Evolutionary conservation across 2,888 invertebrate species (phyloP), one percentile per base, ranked within the genome.

Genomic region (Subacronicta megacephala): DNA sequence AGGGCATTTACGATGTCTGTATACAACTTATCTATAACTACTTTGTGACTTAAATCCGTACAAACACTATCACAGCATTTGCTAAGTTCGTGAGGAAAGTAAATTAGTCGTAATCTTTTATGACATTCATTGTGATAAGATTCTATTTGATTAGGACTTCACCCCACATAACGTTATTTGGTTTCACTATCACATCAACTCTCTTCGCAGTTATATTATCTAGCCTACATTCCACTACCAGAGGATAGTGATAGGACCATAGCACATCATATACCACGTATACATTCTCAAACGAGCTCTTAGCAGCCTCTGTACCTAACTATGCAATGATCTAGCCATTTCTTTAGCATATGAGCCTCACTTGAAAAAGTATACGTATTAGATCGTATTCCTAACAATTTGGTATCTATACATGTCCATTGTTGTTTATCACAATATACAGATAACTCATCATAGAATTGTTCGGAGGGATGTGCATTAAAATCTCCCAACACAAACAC

Each of bases 191-290:
- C 12, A 1, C 18, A 16, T 4, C 13, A 3, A 29, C 18, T 15
- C 2, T 18, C 10, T 38, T 17, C 26, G 36, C 10, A 6, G 29
- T 7, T n/a, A 38, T 38, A 3, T 7, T 6, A 17, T 16, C 17
- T 15, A 46, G 13, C 1, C 10, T 26, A 23, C 45, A 45, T 41
- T 46, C 45, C 0, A 55, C 26, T 0, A 41, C 18, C 3, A 54
- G 6, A 7, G 41, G 46, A 17, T 36, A 29, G 16, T 45, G 53
- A 7, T 45, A 45, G 7, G 53, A 45, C 53, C 53, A 53, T 12
- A 40, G 17, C 2, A 53, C 45, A 29, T 29, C 38, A 40, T 53
- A 15, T 16, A 43, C 7, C 7, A 53, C 52, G 15, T 40, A 23
- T 12, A 53, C 40, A 16, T n/a, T 33, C 7, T 3, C 7, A 35